Percentiles rank a stretch among this genome's conserved stretches.
These are phyloP conservation scores for Hystrix cristata DNA, from an alignment of 2,113 vertebrate genomes.

Conservation along the genomic window DNA sequence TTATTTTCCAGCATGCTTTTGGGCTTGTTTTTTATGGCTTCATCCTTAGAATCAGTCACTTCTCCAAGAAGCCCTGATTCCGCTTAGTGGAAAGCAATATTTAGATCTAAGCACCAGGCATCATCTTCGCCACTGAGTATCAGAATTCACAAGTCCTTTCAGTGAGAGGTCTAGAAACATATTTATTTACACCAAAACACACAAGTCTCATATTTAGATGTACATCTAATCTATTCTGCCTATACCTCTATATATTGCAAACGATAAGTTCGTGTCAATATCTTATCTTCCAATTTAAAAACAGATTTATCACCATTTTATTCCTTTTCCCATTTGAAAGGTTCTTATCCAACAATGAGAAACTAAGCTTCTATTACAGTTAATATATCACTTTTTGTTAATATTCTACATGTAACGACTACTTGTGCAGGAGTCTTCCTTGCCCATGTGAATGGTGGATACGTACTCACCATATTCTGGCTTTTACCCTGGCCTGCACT, in stretches of 20 bases:
- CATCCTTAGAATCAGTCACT: neutral
- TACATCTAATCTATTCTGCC: neutral
- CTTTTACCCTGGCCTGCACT: fast-evolving
- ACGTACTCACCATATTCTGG: neutral
- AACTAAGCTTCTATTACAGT: neutral
- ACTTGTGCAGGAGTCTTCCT: neutral
- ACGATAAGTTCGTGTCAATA: neutral
- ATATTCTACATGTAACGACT: neutral
- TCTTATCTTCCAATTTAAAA: neutral
- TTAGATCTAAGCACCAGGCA: neutral
- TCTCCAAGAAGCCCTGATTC: neutral
- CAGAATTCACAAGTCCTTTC: neutral
- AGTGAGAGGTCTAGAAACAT: neutral
- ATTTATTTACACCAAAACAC: neutral
- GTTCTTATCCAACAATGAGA: neutral
- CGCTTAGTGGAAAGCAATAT: neutral
- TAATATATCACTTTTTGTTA: neutral
- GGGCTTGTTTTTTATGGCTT: neutral
- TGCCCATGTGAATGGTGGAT: neutral
- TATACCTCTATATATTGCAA: neutral
- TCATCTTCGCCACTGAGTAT: neutral
- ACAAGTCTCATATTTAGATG: neutral
- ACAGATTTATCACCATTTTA: neutral
- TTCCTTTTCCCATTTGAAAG: neutral
- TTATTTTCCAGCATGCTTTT: neutral